These are phyloP conservation scores for Oscheius sp. DNA, from an alignment of 2,888 invertebrate genomes.

Conservation along the genomic window DNA sequence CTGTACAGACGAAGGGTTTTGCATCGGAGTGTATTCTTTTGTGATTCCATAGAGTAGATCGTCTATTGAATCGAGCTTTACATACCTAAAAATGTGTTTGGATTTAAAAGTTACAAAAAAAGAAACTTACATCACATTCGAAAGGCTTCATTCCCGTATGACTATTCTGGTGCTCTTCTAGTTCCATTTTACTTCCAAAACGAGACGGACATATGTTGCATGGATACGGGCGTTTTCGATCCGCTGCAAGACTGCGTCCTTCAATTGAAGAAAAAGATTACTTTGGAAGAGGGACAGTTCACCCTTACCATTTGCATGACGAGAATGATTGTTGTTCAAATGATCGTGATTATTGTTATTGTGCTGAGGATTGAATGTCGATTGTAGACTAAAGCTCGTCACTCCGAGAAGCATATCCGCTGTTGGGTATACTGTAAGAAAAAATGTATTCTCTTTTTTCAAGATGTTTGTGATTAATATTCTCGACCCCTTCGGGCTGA, in stretches of 20 bases:
- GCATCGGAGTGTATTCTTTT: slow-evolving; percentile 69
- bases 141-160: slow-evolving; percentile 70
- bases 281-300: neutral
- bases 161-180: slow-evolving; percentile 70
- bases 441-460: neutral
- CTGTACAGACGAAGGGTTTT: slow-evolving; percentile 68
- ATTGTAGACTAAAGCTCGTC: slow-evolving; percentile 39
- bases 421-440: slow-evolving; percentile 33
- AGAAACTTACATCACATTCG: slow-evolving; percentile 65
- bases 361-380: slow-evolving; percentile 36
- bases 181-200: slow-evolving; percentile 66
- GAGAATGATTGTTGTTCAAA: slow-evolving; percentile 44
- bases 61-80: slow-evolving; percentile 68
- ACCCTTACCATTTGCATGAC: slow-evolving; percentile 43
- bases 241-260: slow-evolving; percentile 52
- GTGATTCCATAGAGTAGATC: slow-evolving; percentile 70
- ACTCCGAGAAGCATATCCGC: slow-evolving; percentile 48
- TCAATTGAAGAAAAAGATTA: neutral
- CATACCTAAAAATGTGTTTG: slow-evolving; percentile 52
- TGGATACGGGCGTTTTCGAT: slow-evolving; percentile 69
- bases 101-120: too few species aligned
- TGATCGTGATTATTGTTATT: slow-evolving; percentile 26
- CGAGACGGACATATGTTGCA: slow-evolving; percentile 64
- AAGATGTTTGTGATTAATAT: neutral
- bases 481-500: neutral